These are phyloP conservation scores for Ormyrus nitidulus DNA, from an alignment of 2,888 invertebrate genomes.

Conservation along the genomic window DNA sequence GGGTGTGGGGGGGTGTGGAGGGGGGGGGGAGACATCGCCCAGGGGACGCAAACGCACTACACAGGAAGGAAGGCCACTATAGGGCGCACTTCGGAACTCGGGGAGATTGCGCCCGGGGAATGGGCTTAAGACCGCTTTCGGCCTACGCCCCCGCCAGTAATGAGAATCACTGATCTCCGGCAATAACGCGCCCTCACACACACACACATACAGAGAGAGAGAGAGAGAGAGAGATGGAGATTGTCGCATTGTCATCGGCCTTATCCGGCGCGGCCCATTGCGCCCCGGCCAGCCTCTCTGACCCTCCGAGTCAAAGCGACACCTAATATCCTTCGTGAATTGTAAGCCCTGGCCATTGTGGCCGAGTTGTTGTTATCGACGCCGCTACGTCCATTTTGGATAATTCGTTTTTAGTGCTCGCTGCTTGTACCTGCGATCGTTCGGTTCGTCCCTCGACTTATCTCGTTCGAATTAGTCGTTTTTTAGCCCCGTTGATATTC, in stretches of 20 bases:
- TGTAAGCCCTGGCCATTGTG: background rate
- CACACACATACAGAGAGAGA: background rate
- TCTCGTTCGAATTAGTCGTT: background rate
- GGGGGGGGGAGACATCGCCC: too few species aligned
- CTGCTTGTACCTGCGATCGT: too few species aligned
- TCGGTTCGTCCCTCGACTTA: background rate
- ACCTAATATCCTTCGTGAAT: slow-evolving; percentile 48
- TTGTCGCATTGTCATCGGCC: slow-evolving; percentile 48
- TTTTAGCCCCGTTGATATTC: slow-evolving; percentile 6
- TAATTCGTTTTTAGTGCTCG: too few species aligned
- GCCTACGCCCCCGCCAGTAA: slow-evolving; percentile 25
- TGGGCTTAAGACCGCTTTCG: slow-evolving; percentile 14
- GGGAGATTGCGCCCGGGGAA: background rate
- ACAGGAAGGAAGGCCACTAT: background rate
- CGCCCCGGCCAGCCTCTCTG: slow-evolving; percentile 25
- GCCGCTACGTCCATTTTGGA: too few species aligned
- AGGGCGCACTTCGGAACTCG: slow-evolving; percentile 13
- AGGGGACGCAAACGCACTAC: background rate
- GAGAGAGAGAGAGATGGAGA: background rate
- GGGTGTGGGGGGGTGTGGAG: background rate
- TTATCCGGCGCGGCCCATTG: slow-evolving; percentile 33
- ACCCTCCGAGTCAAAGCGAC: slow-evolving; percentile 29
- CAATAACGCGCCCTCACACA: slow-evolving; percentile 18
- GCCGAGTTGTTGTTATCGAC: slow-evolving; percentile 13
- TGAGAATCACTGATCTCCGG: slow-evolving; percentile 47